A percentile compares a stretch with the other conserved stretches of the same genome.
These are phyloP conservation scores for Heliothis peltigera DNA, from an alignment of 2,888 invertebrate genomes.

Conservation along the genomic window DNA sequence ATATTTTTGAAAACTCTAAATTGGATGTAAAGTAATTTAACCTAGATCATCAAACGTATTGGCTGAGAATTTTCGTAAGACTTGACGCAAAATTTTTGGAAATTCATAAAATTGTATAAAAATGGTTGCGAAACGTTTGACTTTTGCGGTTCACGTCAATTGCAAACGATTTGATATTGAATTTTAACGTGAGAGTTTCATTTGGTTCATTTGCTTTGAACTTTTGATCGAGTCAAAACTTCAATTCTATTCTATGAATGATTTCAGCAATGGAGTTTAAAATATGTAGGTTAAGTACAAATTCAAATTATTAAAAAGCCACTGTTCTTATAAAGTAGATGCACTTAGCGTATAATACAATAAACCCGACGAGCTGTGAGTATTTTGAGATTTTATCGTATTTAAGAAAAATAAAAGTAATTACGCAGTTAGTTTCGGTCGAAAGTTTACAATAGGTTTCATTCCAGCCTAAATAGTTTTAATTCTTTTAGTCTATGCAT, in stretches of 20 bases:
- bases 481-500: constrained; percentile 80
- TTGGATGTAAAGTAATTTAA: constrained; percentile 81
- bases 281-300: constrained; percentile 88
- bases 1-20: constrained; percentile 89
- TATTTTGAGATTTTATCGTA: constrained; percentile 90
- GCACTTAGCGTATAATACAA: constrained; percentile 89
- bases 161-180: constrained; percentile 55
- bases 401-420: constrained; percentile 81
- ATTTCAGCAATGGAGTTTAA: constrained; percentile 80
- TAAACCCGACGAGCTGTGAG: constrained; percentile 90
- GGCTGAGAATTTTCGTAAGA: constrained; percentile 71
- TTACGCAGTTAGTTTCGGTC: constrained; percentile 82
- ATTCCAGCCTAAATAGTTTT: constrained; percentile 87
- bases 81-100: constrained; percentile 53
- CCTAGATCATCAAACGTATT: constrained; percentile 82
- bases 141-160: constrained; percentile 58
- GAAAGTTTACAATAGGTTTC: constrained; percentile 80
- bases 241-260: constrained; percentile 73
- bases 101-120: constrained; percentile 61
- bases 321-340: constrained; percentile 90
- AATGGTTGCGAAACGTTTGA: constrained; percentile 57
- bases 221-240: constrained; percentile 70
- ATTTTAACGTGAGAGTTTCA: constrained; percentile 51
- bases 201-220: constrained; percentile 63
- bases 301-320: constrained; percentile 88